Percentiles rank a stretch among this genome's conserved stretches.
These are phyloP conservation scores for Endotricha flammealis DNA, from an alignment of 2,888 invertebrate genomes.

Conservation along the genomic window DNA sequence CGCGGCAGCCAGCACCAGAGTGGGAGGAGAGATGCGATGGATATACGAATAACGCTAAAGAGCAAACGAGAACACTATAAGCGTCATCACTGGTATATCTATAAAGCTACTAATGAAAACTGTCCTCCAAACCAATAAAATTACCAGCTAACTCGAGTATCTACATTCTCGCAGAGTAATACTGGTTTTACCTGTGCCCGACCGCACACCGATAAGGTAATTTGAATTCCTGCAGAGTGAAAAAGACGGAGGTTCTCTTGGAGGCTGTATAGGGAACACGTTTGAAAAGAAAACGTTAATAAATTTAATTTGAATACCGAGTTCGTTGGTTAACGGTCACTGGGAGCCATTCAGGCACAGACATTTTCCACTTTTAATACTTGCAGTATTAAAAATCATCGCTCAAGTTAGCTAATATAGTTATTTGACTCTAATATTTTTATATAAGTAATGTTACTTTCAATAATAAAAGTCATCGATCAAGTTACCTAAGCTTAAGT, in stretches of 20 bases:
- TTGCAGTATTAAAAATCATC: background rate
- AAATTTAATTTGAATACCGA: slow-evolving; percentile 64
- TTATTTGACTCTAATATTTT: slow-evolving; percentile 1
- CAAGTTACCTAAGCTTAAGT: too few relatives aligned
- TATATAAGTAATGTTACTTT: slow-evolving; percentile 3
- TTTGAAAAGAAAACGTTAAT: slow-evolving; percentile 55
- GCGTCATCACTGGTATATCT: slow-evolving; percentile 53
- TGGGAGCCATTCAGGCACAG: slow-evolving; percentile 16
- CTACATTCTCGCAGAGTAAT: slow-evolving; percentile 50
- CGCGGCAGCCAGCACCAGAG: slow-evolving; percentile 48
- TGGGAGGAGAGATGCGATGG: slow-evolving; percentile 62
- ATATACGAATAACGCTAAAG: slow-evolving; percentile 35
- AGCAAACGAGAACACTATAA: slow-evolving; percentile 40
- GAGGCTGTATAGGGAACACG: slow-evolving; percentile 35
- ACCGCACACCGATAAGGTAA: slow-evolving; percentile 68
- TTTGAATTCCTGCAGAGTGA: slow-evolving; percentile 72
- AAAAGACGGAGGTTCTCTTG: slow-evolving; percentile 62
- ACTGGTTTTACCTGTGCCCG: slow-evolving; percentile 69
- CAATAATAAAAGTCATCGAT: too few relatives aligned
- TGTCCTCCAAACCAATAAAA: slow-evolving; percentile 44
- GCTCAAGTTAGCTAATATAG: background rate
- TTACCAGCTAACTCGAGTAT: slow-evolving; percentile 32
- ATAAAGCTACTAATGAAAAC: slow-evolving; percentile 61
- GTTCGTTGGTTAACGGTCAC: slow-evolving; percentile 61
- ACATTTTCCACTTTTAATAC: slow-evolving; percentile 6